phyloP scores from a whole-genome alignment of 2,797 vertebrate genomes.

The Clarias laeviceps region DNA sequence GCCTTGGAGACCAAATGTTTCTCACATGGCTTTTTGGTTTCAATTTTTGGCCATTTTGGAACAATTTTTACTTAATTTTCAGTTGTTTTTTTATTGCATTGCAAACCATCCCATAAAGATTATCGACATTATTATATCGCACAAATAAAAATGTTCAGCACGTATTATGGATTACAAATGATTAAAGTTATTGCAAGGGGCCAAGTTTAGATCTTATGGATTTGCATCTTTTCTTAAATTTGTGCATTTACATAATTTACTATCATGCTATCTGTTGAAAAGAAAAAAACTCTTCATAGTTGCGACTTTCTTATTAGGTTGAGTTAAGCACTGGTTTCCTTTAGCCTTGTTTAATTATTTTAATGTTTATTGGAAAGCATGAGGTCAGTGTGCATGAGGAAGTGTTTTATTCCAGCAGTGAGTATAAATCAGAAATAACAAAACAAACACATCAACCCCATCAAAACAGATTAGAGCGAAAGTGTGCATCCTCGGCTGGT shows the following conservation, averaged over 20 bases:
- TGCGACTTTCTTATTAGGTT: neutral
- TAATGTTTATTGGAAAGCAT: neutral
- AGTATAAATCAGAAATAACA: neutral
- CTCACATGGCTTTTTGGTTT: no score
- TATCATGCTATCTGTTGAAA: neutral
- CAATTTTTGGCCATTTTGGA: no score
- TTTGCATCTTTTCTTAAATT: neutral
- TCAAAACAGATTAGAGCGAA: constrained; percentile 10
- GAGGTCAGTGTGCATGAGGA: neutral
- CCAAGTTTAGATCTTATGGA: neutral
- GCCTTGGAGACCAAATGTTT: no score
- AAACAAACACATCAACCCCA: neutral
- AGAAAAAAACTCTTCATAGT: neutral
- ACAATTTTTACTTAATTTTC: no score
- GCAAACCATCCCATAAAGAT: no score
- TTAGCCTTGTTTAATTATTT: neutral
- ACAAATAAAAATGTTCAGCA: neutral
- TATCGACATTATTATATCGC: neutral
- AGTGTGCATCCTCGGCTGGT: constrained; percentile 35
- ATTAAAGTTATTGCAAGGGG: neutral
- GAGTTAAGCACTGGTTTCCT: neutral
- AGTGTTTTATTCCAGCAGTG: neutral
- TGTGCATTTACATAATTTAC: neutral
- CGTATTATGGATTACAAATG: neutral
- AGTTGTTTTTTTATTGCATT: no score